Evolutionary conservation across 2,113 vertebrate species (phyloP).

Genomic region (Salvator merianae): DNA sequence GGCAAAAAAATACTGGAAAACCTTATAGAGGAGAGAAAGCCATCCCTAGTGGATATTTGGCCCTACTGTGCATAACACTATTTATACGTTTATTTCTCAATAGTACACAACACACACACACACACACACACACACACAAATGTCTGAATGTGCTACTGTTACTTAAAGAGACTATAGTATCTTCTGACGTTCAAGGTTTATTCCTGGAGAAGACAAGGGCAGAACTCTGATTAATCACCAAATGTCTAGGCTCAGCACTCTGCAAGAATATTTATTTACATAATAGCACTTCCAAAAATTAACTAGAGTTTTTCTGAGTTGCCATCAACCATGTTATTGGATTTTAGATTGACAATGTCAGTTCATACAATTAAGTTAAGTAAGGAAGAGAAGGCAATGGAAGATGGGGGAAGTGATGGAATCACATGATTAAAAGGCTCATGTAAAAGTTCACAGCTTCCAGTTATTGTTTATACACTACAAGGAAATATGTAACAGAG

Average conservation of each 20-base stretch:
- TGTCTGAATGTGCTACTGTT: background rate
- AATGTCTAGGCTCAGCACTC: slow-evolving; percentile 48
- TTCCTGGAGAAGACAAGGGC: slow-evolving; percentile 11
- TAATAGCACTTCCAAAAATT: slow-evolving; percentile 68
- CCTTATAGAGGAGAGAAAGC: slow-evolving; percentile 23
- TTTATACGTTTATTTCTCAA: slow-evolving; percentile 13
- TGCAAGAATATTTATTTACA: slow-evolving; percentile 45
- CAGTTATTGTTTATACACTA: slow-evolving; percentile 16
- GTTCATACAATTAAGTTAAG: slow-evolving; percentile 60
- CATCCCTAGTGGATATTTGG: slow-evolving; percentile 22
- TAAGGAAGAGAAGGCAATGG: slow-evolving; percentile 17
- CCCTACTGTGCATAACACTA: slow-evolving; percentile 11
- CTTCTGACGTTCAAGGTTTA: slow-evolving; percentile 1
- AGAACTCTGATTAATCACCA: slow-evolving; percentile 59
- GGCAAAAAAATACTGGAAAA: slow-evolving; percentile 12
- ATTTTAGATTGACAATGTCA: slow-evolving; percentile 68
- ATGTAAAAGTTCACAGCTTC: background rate
- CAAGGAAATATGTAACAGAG: slow-evolving; percentile 18
- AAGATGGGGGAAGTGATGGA: slow-evolving; percentile 19
- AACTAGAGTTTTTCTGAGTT: slow-evolving; percentile 48
- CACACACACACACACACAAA: background rate
- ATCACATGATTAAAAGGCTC: background rate
- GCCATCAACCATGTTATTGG: slow-evolving; percentile 56
- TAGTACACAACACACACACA: background rate
- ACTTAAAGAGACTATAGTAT: slow-evolving; percentile 17